Evolutionary conservation across 2,888 invertebrate genomes (phyloP).

Genomic region (Lycaena phlaeas): DNA sequence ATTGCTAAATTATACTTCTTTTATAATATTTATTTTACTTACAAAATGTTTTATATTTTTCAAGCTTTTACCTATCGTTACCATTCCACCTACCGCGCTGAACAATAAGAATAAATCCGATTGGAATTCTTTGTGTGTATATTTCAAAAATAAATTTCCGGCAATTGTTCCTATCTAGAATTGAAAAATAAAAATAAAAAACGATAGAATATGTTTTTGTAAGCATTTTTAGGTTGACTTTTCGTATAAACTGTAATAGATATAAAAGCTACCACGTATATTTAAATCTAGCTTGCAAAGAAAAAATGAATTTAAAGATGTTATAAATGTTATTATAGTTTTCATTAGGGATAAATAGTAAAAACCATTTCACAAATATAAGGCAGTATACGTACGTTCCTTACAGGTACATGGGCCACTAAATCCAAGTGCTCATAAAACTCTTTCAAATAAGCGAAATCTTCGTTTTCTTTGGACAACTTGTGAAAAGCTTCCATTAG

Average conservation of each 20-base stretch:
- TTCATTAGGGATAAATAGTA: too few species aligned
- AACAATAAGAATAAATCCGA: conserved; percentile 83
- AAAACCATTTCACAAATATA: too few species aligned
- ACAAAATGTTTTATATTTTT: background rate
- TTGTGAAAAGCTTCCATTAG: conserved; percentile 59
- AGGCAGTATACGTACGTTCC: conserved; percentile 77
- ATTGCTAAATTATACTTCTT: background rate
- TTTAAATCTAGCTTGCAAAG: too few species aligned
- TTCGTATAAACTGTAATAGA: too few species aligned
- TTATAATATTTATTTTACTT: too few species aligned
- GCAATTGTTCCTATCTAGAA: conserved; percentile 80
- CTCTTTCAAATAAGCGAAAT: conserved; percentile 74
- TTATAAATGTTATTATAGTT: too few species aligned
- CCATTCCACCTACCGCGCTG: conserved; percentile 59
- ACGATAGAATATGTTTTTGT: too few species aligned
- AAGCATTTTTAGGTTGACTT: too few species aligned
- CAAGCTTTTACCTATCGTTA: conserved; percentile 42
- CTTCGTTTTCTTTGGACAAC: conserved; percentile 40
- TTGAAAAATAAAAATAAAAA: conserved; percentile 11
- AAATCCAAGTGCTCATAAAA: conserved; percentile 78
- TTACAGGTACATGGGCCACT: conserved; percentile 80
- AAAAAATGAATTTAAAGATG: too few species aligned
- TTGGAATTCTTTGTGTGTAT: conserved; percentile 78
- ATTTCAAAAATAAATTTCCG: conserved; percentile 79
- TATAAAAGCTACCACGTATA: too few species aligned